Evolutionary conservation across 2,113 vertebrate species (phyloP), one percentile per base, ranked within the genome.

Genomic region (Fregata magnificens): DNA sequence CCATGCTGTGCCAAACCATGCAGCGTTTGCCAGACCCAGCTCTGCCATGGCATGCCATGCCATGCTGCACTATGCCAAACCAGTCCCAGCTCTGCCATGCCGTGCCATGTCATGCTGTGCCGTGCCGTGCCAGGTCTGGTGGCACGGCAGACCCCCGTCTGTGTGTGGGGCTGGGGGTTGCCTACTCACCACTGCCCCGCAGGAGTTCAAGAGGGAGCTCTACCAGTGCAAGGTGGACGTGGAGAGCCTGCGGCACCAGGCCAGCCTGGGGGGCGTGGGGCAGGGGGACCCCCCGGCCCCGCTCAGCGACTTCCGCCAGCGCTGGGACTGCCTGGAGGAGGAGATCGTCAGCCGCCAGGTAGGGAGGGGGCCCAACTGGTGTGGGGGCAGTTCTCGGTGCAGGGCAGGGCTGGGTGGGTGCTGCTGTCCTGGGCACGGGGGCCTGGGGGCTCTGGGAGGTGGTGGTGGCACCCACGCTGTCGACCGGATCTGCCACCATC

Each of bases 141-240:
- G 65, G 18, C 21, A 6, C 2, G 5, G 15, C 71, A 40, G 49
- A 11, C 10, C 36, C 28, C 28, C 0, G 0, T 13, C 25, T 28
- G 0, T 13, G 49, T 1, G 5, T 1, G 36, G 55, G 28, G 7
- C 59, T 6, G 44, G 6, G 53, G 36, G 34, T 58, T 17, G 7
- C 50, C 42, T 2, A 1, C 10, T 52, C 5, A 0, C 42, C 5
- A 25, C 50, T 40, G 22, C 28, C 62, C 31, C 4, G 5, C 95
- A 99, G 99, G 98, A 98, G 87, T 99, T 99, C 96, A 99, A 99
- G 97, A 78, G 98, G 73, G 99, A 99, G 88, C 98, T 99, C 45
- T 99, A 99, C 95, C 99, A 99, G 98, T 98, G 98, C 98, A 98
- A 99, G 95, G 99, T 99, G 40, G 99, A 99, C 5, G 98, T 99